phyloP scores from a whole-genome alignment of 2,113 vertebrate species.

The Lagopus leucura region DNA sequence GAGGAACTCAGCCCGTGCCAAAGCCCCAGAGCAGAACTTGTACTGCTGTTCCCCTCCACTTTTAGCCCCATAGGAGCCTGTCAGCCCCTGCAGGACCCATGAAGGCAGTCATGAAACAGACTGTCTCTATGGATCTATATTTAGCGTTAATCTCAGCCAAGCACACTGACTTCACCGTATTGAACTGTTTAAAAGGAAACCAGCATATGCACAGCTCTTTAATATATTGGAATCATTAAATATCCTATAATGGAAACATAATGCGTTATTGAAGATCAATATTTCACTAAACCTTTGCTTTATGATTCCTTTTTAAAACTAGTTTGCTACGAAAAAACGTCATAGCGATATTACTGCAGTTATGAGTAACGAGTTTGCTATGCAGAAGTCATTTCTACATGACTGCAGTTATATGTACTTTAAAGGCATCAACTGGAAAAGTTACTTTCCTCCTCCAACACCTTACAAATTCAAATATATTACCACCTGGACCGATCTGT shows the following conservation, averaged over 20 bases:
- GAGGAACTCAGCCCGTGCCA: conserved; percentile 36
- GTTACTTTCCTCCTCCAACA: not conserved
- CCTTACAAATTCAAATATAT: not conserved
- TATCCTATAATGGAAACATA: not conserved
- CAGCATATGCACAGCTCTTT: not conserved
- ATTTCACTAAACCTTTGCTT: not conserved
- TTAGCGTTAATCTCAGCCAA: conserved; percentile 68
- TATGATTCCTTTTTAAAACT: not conserved
- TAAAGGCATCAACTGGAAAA: not conserved
- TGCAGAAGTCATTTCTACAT: conserved; percentile 21
- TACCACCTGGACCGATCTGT: not conserved
- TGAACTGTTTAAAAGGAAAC: not conserved
- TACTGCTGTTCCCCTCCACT: not conserved
- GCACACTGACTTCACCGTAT: not conserved
- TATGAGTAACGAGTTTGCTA: conserved; percentile 50
- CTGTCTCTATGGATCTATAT: conserved; percentile 63
- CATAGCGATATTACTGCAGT: not conserved
- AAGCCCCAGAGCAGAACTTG: not conserved
- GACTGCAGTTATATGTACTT: not conserved
- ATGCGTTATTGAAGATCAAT: not conserved
- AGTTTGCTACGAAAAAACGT: not conserved
- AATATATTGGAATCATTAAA: not conserved
- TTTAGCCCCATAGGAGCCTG: not conserved
- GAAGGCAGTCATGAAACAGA: conserved; percentile 47
- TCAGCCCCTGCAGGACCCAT: not conserved